Conservation (phyloP, 2,113 vertebrate genomes). For the Galeopterus variegatus region DNA sequence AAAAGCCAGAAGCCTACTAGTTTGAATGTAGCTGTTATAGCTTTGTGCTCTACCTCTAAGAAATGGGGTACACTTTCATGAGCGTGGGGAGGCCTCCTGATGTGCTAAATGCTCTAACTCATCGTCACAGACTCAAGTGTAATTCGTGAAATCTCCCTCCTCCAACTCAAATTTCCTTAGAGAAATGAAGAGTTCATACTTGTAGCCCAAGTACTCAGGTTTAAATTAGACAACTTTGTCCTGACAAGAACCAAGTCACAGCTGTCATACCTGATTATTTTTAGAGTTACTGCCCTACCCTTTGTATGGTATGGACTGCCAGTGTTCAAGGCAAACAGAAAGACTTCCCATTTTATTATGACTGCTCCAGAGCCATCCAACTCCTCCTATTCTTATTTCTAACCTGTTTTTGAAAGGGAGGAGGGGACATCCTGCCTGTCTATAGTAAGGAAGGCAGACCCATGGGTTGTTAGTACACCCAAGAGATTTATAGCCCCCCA, state of each 20-base stretch:
- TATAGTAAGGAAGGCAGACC: neutral
- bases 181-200: constrained; percentile 76
- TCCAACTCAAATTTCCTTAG: constrained; percentile 48
- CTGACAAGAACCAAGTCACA: constrained; percentile 88
- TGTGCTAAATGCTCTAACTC: no score
- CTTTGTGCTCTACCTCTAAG: no score
- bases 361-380: constrained; percentile 65
- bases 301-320: constrained; percentile 84
- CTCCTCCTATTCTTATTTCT: constrained; percentile 57
- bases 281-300: constrained; percentile 88
- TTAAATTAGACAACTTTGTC: constrained; percentile 89
- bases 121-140: no score
- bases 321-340: constrained; percentile 81
- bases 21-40: no score
- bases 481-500: neutral
- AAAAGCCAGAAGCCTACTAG: no score
- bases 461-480: neutral
- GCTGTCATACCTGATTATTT: constrained; percentile 90
- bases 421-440: neutral
- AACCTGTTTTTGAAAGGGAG: constrained; percentile 59
- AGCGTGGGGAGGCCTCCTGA: no score
- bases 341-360: constrained; percentile 80
- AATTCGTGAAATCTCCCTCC: constrained; percentile 44
- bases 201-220: constrained; percentile 77
- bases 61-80: neutral